Percentiles rank a stretch among this genome's conserved stretches.
Conservation (phyloP, 2,888 invertebrate species). For the Agriopis marginaria region DNA sequence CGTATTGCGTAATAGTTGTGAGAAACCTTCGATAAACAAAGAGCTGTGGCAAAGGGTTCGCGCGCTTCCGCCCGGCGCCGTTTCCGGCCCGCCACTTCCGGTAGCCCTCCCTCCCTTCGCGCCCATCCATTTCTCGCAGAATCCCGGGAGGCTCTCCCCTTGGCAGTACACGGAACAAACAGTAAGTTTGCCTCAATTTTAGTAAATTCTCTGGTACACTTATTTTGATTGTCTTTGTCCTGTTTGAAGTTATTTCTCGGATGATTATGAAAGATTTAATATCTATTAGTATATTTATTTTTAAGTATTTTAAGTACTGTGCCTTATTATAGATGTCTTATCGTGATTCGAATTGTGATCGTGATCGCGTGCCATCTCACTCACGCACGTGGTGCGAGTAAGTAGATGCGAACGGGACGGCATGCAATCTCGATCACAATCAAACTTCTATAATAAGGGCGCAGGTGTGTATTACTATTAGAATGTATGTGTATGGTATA, state of each 20-base stretch:
- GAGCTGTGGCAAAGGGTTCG: slow-evolving; percentile 75
- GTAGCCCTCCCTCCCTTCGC: slow-evolving; percentile 33
- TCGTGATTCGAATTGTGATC: no score
- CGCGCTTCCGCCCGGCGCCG: slow-evolving; percentile 74
- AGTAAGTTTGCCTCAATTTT: slow-evolving; percentile 26
- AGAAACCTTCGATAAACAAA: slow-evolving; percentile 73
- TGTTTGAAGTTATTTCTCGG: background rate
- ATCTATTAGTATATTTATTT: background rate
- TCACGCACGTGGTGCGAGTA: no score
- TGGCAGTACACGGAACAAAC: slow-evolving; percentile 23
- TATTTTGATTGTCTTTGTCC: slow-evolving; percentile 6
- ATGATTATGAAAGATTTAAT: background rate
- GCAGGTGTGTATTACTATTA: no score
- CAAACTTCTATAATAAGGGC: no score
- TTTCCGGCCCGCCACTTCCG: slow-evolving; percentile 73
- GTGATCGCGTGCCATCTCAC: no score
- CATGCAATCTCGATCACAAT: no score
- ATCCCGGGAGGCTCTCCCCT: slow-evolving; percentile 49
- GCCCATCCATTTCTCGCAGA: slow-evolving; percentile 46
- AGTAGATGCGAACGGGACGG: no score
- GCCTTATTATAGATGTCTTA: no score
- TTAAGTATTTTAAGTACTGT: no score
- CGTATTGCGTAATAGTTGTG: slow-evolving; percentile 63
- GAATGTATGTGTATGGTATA: no score
- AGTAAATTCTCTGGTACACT: slow-evolving; percentile 10